Base-by-base conservation (phyloP, 1,140 invertebrate genomes). In the Drosophila pectinifera region DNA sequence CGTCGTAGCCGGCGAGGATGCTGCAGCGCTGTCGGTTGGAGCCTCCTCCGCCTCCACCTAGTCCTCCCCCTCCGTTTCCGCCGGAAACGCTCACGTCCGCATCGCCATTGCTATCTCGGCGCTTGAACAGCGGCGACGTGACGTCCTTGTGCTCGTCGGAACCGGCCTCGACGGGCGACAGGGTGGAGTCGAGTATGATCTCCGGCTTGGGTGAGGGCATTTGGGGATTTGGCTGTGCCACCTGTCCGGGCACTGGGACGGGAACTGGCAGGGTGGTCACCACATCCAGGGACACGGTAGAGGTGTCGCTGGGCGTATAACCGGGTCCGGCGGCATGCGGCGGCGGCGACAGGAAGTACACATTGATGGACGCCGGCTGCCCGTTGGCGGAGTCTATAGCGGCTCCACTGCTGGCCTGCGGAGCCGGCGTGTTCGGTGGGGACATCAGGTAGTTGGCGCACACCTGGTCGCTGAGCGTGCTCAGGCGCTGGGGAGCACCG, bases 151-250 rank as follows among this genome's bases (percentile, higher is more conserved):
- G 76, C 67, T 91, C 88, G 42, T 54, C 69, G 54, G 53, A 45
- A 8, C 68, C 74, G 14, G 73, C 58, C 49, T 90, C 63, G 42
- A 83, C 88, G 20, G 91, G 91, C 20, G 91, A 92, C 20, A 92
- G 85, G n/a, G 91, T 92, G 18, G 91, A 92, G 56, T 92, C 91
- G 51, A 92, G 88, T 72, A 92, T 92, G 58, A 92, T 92, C 91
- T 92, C 91, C 54, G 91, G 91, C 68, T 92, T 92, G 53, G 91
- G 73, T 46, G 88, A 57, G 51, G 58, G 53, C 53, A 58, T 38
- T 28, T 41, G 36, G 24, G 36, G 49, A 53, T 53, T 42, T 42
- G 59, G 36, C 56, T 63, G 38, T 22, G 59, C 38, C 34, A 53
- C 18, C 18, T 31, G 49, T 2, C 36, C 49, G 34, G 59, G 53